Conservation (phyloP, 2,888 invertebrate genomes). For the Drosophila kanekoi region DNA sequence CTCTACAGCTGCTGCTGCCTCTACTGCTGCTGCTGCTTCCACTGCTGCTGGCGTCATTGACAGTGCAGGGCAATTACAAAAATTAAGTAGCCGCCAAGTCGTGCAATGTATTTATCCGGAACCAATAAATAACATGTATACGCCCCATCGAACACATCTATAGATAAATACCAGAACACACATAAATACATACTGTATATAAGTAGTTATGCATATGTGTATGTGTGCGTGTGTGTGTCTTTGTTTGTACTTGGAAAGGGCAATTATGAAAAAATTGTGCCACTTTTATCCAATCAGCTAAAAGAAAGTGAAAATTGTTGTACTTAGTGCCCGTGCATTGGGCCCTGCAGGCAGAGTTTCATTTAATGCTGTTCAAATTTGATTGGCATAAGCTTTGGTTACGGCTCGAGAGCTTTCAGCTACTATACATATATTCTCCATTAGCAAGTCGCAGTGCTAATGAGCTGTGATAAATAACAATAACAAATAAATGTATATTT, state of each 20-base stretch:
- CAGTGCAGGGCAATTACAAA: slow-evolving; percentile 57
- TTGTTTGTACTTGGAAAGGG: slow-evolving; percentile 12
- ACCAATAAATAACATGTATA: slow-evolving; percentile 64
- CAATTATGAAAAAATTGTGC: slow-evolving; percentile 25
- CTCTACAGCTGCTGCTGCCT: slow-evolving; percentile 4
- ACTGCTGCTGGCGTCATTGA: slow-evolving; percentile 29
- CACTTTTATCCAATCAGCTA: slow-evolving; percentile 23
- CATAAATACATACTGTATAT: slow-evolving; percentile 2
- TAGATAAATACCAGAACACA: slow-evolving; percentile 25
- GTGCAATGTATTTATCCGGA: slow-evolving; percentile 65
- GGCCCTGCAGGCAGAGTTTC: not conserved
- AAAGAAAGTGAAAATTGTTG: slow-evolving; percentile 6
- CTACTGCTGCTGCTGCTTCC: not conserved
- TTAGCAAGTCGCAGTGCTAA: not conserved
- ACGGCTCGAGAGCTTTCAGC: not conserved
- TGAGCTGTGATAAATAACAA: not conserved
- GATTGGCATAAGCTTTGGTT: not conserved
- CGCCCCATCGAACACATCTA: slow-evolving; percentile 39
- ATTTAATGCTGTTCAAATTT: not conserved
- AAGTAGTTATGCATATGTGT: slow-evolving; percentile 1
- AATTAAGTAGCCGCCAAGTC: slow-evolving; percentile 62
- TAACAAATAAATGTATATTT: not conserved
- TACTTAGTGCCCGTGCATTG: not conserved
- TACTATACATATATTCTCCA: not conserved
- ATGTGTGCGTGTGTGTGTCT: not conserved